Evolutionary conservation across 2,888 invertebrate genomes (phyloP), one percentile per base, ranked within the genome.

Genomic region (Tiliacea citrago): DNA sequence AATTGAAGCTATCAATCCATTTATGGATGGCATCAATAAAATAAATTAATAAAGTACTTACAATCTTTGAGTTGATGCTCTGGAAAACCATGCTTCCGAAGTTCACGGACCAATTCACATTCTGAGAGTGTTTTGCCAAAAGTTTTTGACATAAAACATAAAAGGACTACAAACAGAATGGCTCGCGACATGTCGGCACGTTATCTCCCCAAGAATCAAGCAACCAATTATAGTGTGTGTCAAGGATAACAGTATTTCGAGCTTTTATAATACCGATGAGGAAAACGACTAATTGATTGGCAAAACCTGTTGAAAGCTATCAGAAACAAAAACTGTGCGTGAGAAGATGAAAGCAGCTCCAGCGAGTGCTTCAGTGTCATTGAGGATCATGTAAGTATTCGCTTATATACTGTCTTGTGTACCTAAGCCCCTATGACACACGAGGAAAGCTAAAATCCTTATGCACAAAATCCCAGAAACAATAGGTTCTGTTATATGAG

Each of bases 61-160:
- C 94, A 94, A 73, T 93, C 88, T 75, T 82, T 87, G 24, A 94
- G 76, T 57, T 92, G 88, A 29, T 90, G 13, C 58, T 88, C 78
- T 6, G 93, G 91, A 81, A 94, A 92, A 1, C 93, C 93, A 76
- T 93, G 91, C 29, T 74, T 85, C 60, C 79, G 78, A 45, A 94
- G 84, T 77, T 92, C 93, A 49, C 61, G 77, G 29, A 87, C 89
- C 55, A 94, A 79, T 68, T 90, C 92, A 82, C 94, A 94, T 55
- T 88, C 84, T 9, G 86, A 82, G 63, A 93, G 91, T 2, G 78
- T 87, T 79, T 86, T 90, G 35, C 83, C 73, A 72, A 82, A 65
- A 39, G 73, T 55, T 60, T 75, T 67, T 63, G 82, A 47, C 67
- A 83, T 57, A 49, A 88, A 86, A 71, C 72, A 87, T 45, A 86